Conservation (phyloP, 2,888 invertebrate species). For the Caradrina clavipalpis region DNA sequence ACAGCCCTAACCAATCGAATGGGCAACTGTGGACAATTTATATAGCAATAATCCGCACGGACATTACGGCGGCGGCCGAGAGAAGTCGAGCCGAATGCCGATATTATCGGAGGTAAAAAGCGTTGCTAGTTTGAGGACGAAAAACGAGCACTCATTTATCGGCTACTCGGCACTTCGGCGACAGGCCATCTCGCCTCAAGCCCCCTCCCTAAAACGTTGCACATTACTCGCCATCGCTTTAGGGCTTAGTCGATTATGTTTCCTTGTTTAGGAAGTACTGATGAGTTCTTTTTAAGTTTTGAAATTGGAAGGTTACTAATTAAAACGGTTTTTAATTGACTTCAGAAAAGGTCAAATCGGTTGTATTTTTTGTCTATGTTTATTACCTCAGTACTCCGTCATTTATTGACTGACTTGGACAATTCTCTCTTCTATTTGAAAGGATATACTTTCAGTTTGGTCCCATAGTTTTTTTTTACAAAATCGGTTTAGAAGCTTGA, state of each 20-base stretch:
- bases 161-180: slow-evolving; percentile 82
- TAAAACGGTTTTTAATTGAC: neutral
- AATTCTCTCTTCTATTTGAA: too few relatives aligned
- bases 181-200: slow-evolving; percentile 75
- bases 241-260: slow-evolving; percentile 63
- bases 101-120: slow-evolving; percentile 88
- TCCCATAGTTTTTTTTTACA: too few relatives aligned
- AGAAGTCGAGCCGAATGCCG: slow-evolving; percentile 75
- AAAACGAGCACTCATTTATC: slow-evolving; percentile 90
- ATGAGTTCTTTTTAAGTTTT: slow-evolving; percentile 56
- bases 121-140: slow-evolving; percentile 87
- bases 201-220: slow-evolving; percentile 62
- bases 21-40: slow-evolving; percentile 90
- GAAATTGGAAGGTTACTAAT: slow-evolving; percentile 21
- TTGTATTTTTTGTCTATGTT: too few relatives aligned
- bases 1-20: slow-evolving; percentile 85
- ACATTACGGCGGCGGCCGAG: slow-evolving; percentile 79
- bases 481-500: too few relatives aligned
- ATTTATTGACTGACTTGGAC: too few relatives aligned
- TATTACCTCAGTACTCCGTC: too few relatives aligned
- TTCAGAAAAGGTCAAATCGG: too few relatives aligned
- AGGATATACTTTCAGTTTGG: too few relatives aligned
- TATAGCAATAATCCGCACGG: slow-evolving; percentile 90
- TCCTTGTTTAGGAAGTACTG: slow-evolving; percentile 55
- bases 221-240: slow-evolving; percentile 65